These are phyloP conservation scores for Drosophila pseudotalamancana DNA, from an alignment of 2,888 invertebrate species.

Conservation along the genomic window DNA sequence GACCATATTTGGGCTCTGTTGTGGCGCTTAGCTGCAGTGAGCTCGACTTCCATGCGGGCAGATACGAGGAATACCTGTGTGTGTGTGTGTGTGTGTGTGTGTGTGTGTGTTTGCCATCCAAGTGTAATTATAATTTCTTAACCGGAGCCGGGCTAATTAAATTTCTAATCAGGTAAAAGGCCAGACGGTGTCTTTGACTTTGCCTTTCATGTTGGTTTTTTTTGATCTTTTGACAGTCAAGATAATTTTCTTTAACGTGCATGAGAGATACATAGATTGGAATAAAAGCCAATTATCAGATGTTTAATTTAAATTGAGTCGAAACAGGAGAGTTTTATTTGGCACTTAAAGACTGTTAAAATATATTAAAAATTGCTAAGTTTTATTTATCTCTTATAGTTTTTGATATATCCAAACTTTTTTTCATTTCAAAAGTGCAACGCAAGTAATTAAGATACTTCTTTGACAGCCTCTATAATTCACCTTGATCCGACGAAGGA, in stretches of 20 bases:
- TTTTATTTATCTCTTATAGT: too few relatives aligned
- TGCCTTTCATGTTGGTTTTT: slow-evolving; percentile 8
- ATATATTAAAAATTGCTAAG: too few relatives aligned
- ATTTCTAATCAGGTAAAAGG: slow-evolving; percentile 70
- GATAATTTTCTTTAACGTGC: slow-evolving; percentile 14
- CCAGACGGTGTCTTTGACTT: slow-evolving; percentile 36
- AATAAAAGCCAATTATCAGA: too few relatives aligned
- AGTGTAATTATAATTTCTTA: slow-evolving; percentile 64
- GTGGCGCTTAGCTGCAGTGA: slow-evolving; percentile 34
- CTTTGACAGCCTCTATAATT: neutral
- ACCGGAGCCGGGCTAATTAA: slow-evolving; percentile 56
- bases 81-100: neutral
- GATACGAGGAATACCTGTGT: neutral
- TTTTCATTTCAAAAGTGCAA: too few relatives aligned
- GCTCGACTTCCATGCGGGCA: slow-evolving; percentile 9
- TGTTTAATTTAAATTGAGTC: too few relatives aligned
- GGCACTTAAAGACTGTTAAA: too few relatives aligned
- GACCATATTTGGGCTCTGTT: slow-evolving; percentile 19
- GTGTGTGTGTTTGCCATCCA: slow-evolving; percentile 25
- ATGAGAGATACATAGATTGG: neutral
- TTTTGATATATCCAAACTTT: too few relatives aligned
- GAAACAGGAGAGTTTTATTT: too few relatives aligned
- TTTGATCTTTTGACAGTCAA: slow-evolving; percentile 20
- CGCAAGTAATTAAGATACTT: neutral
- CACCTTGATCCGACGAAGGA: slow-evolving; percentile 6